Base-by-base conservation (phyloP, 2,113 vertebrate genomes). In the Epinephelus lanceolatus region DNA sequence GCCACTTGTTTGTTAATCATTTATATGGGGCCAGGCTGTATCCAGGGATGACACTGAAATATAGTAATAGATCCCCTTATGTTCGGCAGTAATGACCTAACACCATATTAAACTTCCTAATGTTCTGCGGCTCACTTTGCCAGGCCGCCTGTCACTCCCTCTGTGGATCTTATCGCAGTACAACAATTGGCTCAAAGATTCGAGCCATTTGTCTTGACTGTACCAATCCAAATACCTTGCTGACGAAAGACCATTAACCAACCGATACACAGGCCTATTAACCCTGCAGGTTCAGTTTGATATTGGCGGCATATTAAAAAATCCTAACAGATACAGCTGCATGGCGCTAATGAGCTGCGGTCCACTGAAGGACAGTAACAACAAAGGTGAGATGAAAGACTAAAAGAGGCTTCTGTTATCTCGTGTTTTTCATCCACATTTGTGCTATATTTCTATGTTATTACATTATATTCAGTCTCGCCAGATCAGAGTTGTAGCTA, bases 1-100 rank as follows among this genome's bases (percentile, higher is more conserved):
- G 76, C 52, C 42, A 12, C 80, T 80, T 78, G 86, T 78, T 84
- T 92, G 74, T 87, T 83, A 80, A 89, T 88, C 77, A 86, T 81
- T 91, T 88, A 73, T 83, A 86, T 57, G 27, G 30, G 42, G 70
- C 55, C 65, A 62, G 74, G 71, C 55, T 85, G 40, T 88, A 76
- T 90, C 84, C 60, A 70, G 76, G 79, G 76, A 83, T 52, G 74
- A 76, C 76, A 85, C 47, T 82, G 66, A 86, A 81, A 92, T 75
- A 61, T 23, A 69, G 70, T 83, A 76, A 83, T 80, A 6, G 84
- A 83, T 87, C 78, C 59, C 17, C 75, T 82, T 53, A 74, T 74
- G 76, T 78, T 7, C 53, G 56, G 67, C 78, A 21, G 57, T 82
- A 75, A 85, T 70, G 83, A 69, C 76, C 78, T 63, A 68, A 75